Evolutionary conservation across 2,888 invertebrate species (phyloP), one percentile per base, ranked within the genome.

Genomic region (Strigamia transsilvanica): DNA sequence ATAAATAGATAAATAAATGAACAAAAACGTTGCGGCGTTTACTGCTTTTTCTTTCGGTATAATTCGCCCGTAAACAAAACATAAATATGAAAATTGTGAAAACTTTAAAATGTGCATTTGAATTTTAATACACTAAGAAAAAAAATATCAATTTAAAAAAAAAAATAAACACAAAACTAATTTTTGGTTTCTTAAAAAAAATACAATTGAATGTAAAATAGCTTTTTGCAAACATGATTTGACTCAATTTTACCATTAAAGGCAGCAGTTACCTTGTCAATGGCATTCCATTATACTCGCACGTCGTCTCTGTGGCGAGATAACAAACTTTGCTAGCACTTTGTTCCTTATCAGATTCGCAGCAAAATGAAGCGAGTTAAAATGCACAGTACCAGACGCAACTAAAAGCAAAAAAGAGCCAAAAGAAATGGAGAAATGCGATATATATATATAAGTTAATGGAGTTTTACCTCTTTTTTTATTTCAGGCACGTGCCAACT

Each of bases 401-500:
- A 18, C 18, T 61, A 18, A 61, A 61, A 61, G 21, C 61, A 61
- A 61, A 61, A 61, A 46, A 46, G 12, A 46, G 12, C 4, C 4
- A 15, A 46, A 46, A 6, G 2, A 46, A 46, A n/a, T 15, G n/a
- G 0, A 18, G n/a, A 51, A 51, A 51, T 2, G 13, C 51, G 51
- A 51, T 51, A 51, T n/a, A n/a, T 77, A 51, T 51, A 51, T n/a
- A n/a, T 77, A 13, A 73, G 9, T 66, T 23, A n/a, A 12, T 34
- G 3, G 10, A 27, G n/a, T 78, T n/a, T 18, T 79, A n/a, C 27
- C 13, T 80, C 77, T 21, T 82, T 66, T 79, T 7, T 13, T 27
- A 42, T 51, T 82, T 23, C 34, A 83, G 83, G 83, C 18, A 80
- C 83, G 79, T 83, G 83, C 34, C 77, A 79, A 23, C 79, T 83